These are phyloP conservation scores for Papilio machaon DNA, from an alignment of 1,140 invertebrate genomes.

Conservation along the genomic window DNA sequence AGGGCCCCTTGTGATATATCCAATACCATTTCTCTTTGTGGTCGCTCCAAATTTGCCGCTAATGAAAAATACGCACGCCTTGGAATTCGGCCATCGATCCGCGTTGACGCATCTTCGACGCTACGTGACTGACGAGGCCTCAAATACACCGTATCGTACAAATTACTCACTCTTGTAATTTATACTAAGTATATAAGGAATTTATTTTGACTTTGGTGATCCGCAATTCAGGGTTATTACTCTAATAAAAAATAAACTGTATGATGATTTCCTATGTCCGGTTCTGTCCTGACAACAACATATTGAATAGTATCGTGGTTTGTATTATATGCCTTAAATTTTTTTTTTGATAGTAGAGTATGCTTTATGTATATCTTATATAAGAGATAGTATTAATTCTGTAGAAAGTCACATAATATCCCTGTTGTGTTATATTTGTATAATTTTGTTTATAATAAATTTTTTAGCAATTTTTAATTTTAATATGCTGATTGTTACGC, in stretches of 20 bases:
- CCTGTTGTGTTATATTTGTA: no score
- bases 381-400: no score
- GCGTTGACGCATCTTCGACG: conserved; percentile 59
- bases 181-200: no score
- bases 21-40: conserved; percentile 45
- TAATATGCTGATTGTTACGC: conserved; percentile 19
- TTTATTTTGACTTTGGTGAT: no score
- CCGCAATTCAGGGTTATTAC: background rate
- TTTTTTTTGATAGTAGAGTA: no score
- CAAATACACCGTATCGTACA: conserved; percentile 39
- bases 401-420: no score
- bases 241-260: no score
- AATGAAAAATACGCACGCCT: conserved; percentile 66
- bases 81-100: conserved; percentile 59
- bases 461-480: background rate
- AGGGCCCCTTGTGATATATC: conserved; percentile 37
- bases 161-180: background rate
- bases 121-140: conserved; percentile 43
- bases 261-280: no score
- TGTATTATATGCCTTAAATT: background rate
- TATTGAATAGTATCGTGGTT: background rate
- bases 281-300: no score
- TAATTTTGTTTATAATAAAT: background rate
- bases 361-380: no score
- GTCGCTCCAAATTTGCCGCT: conserved; percentile 45